Evolutionary conservation across 2,113 vertebrate species (phyloP), one percentile per base, ranked within the genome.

Genomic region (Brachyhypopomus occidentalis): DNA sequence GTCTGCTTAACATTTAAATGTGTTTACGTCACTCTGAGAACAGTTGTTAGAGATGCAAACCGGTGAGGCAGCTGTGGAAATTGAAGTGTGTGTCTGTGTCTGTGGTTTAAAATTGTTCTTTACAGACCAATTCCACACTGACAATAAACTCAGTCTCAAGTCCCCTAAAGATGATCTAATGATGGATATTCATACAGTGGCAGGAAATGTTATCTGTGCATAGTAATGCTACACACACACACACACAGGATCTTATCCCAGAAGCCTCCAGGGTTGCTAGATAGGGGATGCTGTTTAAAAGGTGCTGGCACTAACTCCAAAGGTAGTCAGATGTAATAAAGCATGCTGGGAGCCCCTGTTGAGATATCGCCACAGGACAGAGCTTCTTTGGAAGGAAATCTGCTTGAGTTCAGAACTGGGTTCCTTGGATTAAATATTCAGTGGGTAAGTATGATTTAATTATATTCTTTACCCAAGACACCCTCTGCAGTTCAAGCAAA

Each of bases 111-210:
- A 17, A 56, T 80, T 77, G 64, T 75, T 19, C 22, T 59, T 79
- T 19, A 63, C 82, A 69, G 79, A 5, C 59, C 23, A 75, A 55
- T 75, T 88, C 89, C 88, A 88, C 80, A 79, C 83, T 84, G 27
- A 59, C 88, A 91, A 92, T 92, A 91, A 87, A n/a, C 88, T 91
- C 89, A 92, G 87, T 92, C 86, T 89, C 27, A 5, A 55, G 85
- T 74, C 85, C 81, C 77, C 71, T 70, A 85, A 83, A 88, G 87
- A 88, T 91, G 90, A 93, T 90, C 89, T 92, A 91, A 92, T 91
- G 86, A 90, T 83, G 80, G 86, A 88, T 89, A 75, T 83, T 67
- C 60, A 91, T 84, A 87, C 85, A 88, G 85, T 45, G 78, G 82
- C 86, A 90, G 91, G 90, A 90, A 88, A 64, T 25, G 70, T 90